Base-by-base conservation (phyloP, 2,888 invertebrate species). In the Lasioglossum zephyrum region DNA sequence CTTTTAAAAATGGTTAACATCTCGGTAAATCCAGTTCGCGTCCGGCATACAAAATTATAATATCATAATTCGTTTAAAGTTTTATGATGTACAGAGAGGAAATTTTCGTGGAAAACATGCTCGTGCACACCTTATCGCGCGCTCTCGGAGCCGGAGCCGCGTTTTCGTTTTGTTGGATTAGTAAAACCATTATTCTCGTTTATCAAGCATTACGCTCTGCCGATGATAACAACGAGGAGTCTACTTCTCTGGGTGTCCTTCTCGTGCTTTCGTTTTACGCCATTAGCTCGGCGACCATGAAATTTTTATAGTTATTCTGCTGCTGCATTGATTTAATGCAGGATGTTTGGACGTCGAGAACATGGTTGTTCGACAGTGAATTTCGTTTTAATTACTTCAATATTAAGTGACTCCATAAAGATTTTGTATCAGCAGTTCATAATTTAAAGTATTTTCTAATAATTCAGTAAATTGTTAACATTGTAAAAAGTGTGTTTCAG, bases 21-120 rank as follows among this genome's bases (percentile, higher is more conserved):
- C 44, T 70, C 76, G 9, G 85, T 80, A 57, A 73, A 77, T 26
- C 66, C 41, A 36, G 36, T 60, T 70, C 26, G n/a, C 41, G 74
- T 77, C 69, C 60, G 63, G 49, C 74, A 73, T 77, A 73, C 44
- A 53, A 41, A 85, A 86, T 77, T 66, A 79, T 77, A 73, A 76
- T 81, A 78, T 81, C 78, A 78, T 84, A 80, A 86, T 77, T 85
- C 77, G 77, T 44, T 47, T 47, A 66, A 63, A 78, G 75, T 81
- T 85, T 85, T 72, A 80, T 72, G 85, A 76, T 57, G 26, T 63
- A 77, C 70, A 60, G 82, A 79, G 82, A 77, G 75, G 57, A 72
- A 74, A 86, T 85, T 86, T 86, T 80, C 80, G 77, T 82, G 75
- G 57, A 69, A 81, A 86, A 79, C 81, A 79, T 77, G 73, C 72